A percentile compares a stretch with the other conserved stretches of the same genome.
These are phyloP conservation scores for Lynx canadensis DNA, from an alignment of 2,113 vertebrate genomes.

Conservation along the genomic window DNA sequence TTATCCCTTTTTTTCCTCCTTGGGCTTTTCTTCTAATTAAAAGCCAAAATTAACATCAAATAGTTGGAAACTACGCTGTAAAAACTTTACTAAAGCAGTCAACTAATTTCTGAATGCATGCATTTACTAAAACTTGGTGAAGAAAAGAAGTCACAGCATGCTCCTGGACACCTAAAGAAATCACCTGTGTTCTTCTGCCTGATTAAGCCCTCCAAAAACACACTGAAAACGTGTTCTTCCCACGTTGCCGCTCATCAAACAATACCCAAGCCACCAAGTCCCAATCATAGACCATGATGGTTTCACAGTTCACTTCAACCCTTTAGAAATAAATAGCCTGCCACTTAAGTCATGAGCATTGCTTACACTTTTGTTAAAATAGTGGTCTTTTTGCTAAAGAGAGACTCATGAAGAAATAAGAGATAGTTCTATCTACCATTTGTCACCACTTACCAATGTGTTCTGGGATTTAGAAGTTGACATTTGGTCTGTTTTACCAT, in stretches of 20 bases:
- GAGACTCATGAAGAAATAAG: not conserved
- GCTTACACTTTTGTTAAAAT: not conserved
- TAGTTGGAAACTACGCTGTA: not conserved
- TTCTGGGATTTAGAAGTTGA: not conserved
- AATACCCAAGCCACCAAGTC: not conserved
- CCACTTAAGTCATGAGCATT: not conserved
- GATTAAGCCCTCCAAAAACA: not conserved
- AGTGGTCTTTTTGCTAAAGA: not conserved
- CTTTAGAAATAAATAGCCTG: not conserved
- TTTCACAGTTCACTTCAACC: not conserved
- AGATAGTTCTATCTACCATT: not conserved
- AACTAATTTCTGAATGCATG: not conserved
- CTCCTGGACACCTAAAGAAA: not conserved
- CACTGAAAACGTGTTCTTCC: not conserved
- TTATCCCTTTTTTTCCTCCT: not conserved
- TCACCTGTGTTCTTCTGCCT: not conserved
- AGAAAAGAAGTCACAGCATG: not conserved
- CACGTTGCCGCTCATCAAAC: not conserved
- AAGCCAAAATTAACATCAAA: not conserved
- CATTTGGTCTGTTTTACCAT: not conserved
- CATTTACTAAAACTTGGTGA: not conserved
- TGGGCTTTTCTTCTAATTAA: not conserved
- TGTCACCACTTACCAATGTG: not conserved
- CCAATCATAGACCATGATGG: not conserved
- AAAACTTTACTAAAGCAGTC: not conserved